Conservation (phyloP, 2,797 vertebrate genomes). For the Leucoraja ocellata region DNA sequence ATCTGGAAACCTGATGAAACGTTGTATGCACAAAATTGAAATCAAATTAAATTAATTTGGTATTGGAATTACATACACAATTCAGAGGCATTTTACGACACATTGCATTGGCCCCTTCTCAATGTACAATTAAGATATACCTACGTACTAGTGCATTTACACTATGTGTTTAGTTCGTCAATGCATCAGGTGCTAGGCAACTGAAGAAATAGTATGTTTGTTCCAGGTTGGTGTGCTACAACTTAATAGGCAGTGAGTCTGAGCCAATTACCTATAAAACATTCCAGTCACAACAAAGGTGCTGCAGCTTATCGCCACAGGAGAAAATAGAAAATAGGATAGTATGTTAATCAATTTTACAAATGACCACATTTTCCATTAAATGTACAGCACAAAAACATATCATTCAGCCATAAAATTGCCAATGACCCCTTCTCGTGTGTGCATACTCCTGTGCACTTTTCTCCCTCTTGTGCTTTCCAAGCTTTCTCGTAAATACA, state of each 20-base stretch:
- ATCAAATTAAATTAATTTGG: neutral
- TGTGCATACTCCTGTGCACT: neutral
- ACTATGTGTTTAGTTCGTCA: neutral
- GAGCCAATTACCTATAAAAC: neutral
- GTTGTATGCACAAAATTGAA: neutral
- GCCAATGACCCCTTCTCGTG: neutral
- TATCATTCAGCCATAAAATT: neutral
- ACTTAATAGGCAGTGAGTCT: neutral
- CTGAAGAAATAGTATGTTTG: neutral
- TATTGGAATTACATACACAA: neutral
- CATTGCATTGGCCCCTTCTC: neutral
- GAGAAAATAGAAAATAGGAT: neutral
- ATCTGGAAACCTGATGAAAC: neutral
- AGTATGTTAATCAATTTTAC: neutral
- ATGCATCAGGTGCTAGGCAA: neutral
- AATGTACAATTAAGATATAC: neutral
- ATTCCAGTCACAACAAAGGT: neutral
- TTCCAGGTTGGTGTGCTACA: neutral
- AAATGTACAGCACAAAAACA: neutral
- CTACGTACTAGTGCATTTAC: neutral
- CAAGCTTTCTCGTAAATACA: neutral
- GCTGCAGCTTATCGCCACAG: neutral
- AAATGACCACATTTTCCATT: neutral
- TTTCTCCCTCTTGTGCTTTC: neutral
- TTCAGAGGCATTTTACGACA: neutral